phyloP scores from a whole-genome alignment of 2,797 vertebrate genomes.

The Myotis pilosus region DNA sequence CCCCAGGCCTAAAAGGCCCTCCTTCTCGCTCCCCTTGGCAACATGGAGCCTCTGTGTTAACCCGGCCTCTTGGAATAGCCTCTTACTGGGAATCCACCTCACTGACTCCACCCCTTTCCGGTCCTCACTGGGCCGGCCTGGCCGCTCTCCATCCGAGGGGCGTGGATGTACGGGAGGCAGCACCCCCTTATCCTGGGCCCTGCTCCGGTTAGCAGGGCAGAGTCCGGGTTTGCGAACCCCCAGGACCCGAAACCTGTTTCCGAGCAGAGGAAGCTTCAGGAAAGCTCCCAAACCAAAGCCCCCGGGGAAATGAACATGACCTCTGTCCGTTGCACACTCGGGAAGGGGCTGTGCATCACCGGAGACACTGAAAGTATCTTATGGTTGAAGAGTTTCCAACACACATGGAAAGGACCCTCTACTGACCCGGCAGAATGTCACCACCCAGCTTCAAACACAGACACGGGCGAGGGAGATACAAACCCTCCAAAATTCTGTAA shows the following conservation, averaged over 20 bases:
- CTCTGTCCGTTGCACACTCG: background rate
- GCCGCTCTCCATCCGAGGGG: conserved; percentile 73
- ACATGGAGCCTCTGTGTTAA: conserved; percentile 73
- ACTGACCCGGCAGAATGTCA: background rate
- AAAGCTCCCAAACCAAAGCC: background rate
- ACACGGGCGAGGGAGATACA: background rate
- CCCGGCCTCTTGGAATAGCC: conserved; percentile 76
- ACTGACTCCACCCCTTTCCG: conserved; percentile 76
- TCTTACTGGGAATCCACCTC: conserved; percentile 78
- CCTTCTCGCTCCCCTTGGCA: conserved; percentile 72
- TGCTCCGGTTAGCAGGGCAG: conserved; percentile 23
- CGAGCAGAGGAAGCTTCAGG: background rate
- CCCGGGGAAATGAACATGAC: background rate
- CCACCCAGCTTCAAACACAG: background rate
- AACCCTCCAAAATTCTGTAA: background rate
- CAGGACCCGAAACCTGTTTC: background rate
- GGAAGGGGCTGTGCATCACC: background rate
- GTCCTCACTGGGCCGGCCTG: conserved; percentile 64
- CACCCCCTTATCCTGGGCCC: conserved; percentile 24
- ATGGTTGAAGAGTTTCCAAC: background rate
- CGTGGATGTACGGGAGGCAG: conserved; percentile 67
- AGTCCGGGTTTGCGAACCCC: background rate
- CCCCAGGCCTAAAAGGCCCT: conserved; percentile 76
- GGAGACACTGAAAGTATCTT: background rate
- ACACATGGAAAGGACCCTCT: background rate